Evolutionary conservation across 2,113 vertebrate species (phyloP).

Genomic region (Trichechus manatus): DNA sequence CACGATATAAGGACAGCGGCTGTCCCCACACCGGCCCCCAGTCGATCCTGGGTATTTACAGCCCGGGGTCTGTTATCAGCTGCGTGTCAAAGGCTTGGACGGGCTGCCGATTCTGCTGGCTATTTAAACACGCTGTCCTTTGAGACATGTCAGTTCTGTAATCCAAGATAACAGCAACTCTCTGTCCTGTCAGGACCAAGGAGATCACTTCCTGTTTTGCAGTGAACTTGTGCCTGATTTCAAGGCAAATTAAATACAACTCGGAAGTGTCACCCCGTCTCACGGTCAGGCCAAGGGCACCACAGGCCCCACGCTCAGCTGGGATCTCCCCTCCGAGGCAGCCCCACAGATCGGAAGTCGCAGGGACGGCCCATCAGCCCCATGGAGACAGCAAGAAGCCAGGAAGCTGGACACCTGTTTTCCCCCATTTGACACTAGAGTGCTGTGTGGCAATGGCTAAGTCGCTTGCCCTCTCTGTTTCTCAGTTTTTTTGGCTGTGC

Average conservation of each 20-base stretch:
- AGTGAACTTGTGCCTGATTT: conserved; percentile 78
- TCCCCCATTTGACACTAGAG: background rate
- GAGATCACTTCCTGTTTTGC: conserved; percentile 84
- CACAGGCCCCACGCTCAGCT: background rate
- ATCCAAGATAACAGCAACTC: conserved; percentile 80
- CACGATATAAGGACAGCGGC: conserved; percentile 67
- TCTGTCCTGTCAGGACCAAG: conserved; percentile 82
- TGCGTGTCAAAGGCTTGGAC: conserved; percentile 64
- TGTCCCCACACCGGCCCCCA: conserved; percentile 71
- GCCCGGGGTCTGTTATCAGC: conserved; percentile 70
- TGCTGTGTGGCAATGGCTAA: background rate
- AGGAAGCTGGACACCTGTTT: accelerated
- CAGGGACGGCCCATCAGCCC: background rate
- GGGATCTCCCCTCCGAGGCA: background rate
- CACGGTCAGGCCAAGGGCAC: background rate
- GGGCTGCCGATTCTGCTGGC: conserved; percentile 73
- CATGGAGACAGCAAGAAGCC: background rate
- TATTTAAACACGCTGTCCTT: conserved; percentile 53
- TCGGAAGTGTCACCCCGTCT: conserved; percentile 61
- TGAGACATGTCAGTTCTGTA: conserved; percentile 66
- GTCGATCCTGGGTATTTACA: conserved; percentile 82
- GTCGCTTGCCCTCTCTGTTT: background rate
- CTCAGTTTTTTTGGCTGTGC: background rate
- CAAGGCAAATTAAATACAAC: conserved; percentile 80
- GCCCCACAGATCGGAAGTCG: accelerated